These are phyloP conservation scores for Limnephilus marmoratus DNA, from an alignment of 2,888 invertebrate species.

Conservation along the genomic window DNA sequence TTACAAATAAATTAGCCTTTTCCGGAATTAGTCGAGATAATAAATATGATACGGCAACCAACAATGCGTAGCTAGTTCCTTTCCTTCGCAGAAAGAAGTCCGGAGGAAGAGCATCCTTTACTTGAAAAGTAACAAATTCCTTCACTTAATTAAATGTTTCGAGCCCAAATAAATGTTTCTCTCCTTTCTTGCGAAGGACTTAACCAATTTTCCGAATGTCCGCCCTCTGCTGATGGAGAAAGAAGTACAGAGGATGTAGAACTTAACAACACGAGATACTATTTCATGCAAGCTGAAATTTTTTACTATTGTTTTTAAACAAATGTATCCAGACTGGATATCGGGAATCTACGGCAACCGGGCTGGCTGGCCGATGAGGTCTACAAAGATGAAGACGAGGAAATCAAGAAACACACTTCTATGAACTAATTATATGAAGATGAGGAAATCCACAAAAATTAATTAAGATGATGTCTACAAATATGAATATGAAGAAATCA, in stretches of 20 bases:
- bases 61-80: background rate
- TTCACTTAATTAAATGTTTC: constrained; percentile 61
- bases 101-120: constrained; percentile 21
- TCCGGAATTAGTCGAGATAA: background rate
- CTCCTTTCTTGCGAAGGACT: constrained; percentile 50
- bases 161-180: constrained; percentile 60
- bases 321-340: too few relatives aligned
- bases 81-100: background rate
- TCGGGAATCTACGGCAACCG: too few relatives aligned
- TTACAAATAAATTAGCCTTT: background rate
- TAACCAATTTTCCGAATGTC: constrained; percentile 53
- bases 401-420: too few relatives aligned
- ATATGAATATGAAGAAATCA: too few relatives aligned
- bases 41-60: background rate
- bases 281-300: too few relatives aligned
- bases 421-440: too few relatives aligned
- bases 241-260: background rate
- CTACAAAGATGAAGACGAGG: too few relatives aligned
- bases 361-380: too few relatives aligned
- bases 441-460: too few relatives aligned
- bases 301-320: too few relatives aligned
- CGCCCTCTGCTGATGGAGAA: background rate
- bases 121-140: constrained; percentile 50
- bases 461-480: too few relatives aligned
- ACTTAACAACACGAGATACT: background rate